These are phyloP conservation scores for Passer domesticus DNA, from an alignment of 2,113 vertebrate species.

Conservation along the genomic window DNA sequence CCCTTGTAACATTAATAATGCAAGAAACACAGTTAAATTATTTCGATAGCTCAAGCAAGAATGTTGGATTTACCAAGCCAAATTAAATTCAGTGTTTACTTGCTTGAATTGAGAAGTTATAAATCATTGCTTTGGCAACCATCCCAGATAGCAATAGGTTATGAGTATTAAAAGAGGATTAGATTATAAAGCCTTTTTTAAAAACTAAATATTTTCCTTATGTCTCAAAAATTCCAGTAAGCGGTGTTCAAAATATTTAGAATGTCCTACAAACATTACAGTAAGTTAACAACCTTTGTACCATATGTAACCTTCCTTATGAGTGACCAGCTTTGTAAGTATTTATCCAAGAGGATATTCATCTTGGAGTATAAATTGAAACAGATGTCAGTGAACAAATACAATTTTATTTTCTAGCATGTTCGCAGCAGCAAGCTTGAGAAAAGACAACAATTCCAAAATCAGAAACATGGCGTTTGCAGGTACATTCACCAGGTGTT, in stretches of 20 bases:
- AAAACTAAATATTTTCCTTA: slow-evolving; percentile 1
- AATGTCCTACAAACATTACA: not conserved
- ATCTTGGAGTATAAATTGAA: slow-evolving; percentile 43
- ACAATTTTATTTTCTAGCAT: slow-evolving; percentile 51
- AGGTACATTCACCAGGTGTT: slow-evolving; percentile 12
- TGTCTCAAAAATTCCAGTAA: slow-evolving; percentile 20
- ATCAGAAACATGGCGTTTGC: slow-evolving; percentile 14
- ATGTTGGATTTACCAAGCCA: not conserved
- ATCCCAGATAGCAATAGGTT: slow-evolving; percentile 28
- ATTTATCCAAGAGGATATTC: not conserved
- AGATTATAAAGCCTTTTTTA: not conserved
- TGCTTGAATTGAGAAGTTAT: slow-evolving; percentile 29
- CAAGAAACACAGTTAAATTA: not conserved
- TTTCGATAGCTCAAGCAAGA: not conserved
- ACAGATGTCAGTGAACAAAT: slow-evolving; percentile 31
- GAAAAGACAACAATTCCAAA: slow-evolving; percentile 11
- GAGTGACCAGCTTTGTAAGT: not conserved
- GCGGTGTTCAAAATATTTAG: not conserved
- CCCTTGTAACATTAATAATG: not conserved
- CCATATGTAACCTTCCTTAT: not conserved
- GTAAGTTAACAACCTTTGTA: not conserved
- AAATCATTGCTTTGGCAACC: slow-evolving; percentile 25
- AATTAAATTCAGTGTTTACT: slow-evolving; percentile 23
- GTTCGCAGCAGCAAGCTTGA: slow-evolving; percentile 1
- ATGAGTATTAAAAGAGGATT: slow-evolving; percentile 37